Evolutionary conservation across 2,888 invertebrate species (phyloP), one percentile per base, ranked within the genome.

Genomic region (Bruchidius siliquastri): DNA sequence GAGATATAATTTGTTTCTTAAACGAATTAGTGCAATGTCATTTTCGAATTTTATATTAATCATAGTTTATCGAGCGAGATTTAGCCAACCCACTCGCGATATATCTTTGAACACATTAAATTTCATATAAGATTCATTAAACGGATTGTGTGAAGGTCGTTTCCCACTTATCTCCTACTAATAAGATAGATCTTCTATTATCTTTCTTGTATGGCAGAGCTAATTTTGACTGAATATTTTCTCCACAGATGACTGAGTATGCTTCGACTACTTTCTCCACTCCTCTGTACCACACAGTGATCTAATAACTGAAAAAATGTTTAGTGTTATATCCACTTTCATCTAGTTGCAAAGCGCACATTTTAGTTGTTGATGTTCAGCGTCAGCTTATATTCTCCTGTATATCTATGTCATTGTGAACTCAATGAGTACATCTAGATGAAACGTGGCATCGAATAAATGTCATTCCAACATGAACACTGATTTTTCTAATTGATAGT

Each of bases 331-430:
- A 49, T 18, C 49, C 49, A 49, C 49, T 49, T 13, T 49, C 49
- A 49, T 49, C 49, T 49, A 49, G 49, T 1, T 26, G 26, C 8
- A 8, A 79, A 70, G 70, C 73, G 21, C 21, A 49, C 32, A 32
- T 66, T 71, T 71, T 49, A 30, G 3, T 32, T 21, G n/a, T n/a
- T 71, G 6, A 49, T 49, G 18, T 49, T 49, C 1, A 26, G 26
- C 49, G n/a, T n/a, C n/a, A n/a, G n/a, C 49, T 49, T 49, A 13
- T 8, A 18, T 18, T 20, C 26, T n/a, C n/a, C n/a, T n/a, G n/a
- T n/a, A n/a, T n/a, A 30, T 49, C 49, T 21, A n/a, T n/a, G 22
- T 71, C 22, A 71, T 20, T 26, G 8, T 49, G 49, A 21, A 18
- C 21, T 20, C n/a, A 18, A 30, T 13, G 20, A 32, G 22, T 20